These are phyloP conservation scores for Parazoanthus darwini DNA, from an alignment of 92 coral and sea anemone species.

Conservation along the genomic window DNA sequence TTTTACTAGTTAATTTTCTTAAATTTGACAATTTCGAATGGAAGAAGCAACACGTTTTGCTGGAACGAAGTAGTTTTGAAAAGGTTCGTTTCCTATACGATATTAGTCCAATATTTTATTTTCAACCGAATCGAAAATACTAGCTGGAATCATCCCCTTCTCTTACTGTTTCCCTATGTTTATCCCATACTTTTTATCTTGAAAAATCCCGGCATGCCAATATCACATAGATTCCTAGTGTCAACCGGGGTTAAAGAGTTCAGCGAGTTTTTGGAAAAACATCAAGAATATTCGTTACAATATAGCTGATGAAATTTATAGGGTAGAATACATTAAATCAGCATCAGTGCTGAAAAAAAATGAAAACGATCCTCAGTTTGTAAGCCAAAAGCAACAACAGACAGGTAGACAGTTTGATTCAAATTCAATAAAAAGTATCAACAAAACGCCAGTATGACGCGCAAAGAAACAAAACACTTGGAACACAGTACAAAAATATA, in stretches of 20 bases:
- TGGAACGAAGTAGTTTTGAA: slow-evolving; percentile 20
- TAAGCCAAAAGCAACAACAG: background rate
- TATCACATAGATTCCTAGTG: slow-evolving; percentile 13
- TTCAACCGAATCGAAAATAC: slow-evolving; percentile 30
- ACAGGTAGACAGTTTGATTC: background rate
- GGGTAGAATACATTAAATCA: slow-evolving; percentile 4
- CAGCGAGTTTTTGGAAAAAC: slow-evolving; percentile 2
- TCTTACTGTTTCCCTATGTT: background rate
- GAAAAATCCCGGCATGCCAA: slow-evolving; percentile 24
- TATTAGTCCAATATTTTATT: slow-evolving; percentile 29
- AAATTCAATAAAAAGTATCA: background rate
- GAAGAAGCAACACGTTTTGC: slow-evolving; percentile 14
- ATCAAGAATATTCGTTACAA: slow-evolving; percentile 1
- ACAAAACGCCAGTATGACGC: too few relatives aligned
- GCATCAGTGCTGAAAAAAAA: slow-evolving; percentile 25
- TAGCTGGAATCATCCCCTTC: background rate
- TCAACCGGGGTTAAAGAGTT: slow-evolving; percentile 36
- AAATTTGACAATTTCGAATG: background rate
- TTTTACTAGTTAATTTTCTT: background rate
- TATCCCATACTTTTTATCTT: slow-evolving; percentile 23
- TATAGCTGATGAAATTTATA: slow-evolving; percentile 3
- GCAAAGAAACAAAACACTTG: background rate
- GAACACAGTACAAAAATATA: background rate
- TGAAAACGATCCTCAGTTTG: slow-evolving; percentile 4
- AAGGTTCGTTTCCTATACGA: slow-evolving; percentile 23